phyloP scores from a whole-genome alignment of 2,888 invertebrate species.

The Flabesymbios commensalis region DNA sequence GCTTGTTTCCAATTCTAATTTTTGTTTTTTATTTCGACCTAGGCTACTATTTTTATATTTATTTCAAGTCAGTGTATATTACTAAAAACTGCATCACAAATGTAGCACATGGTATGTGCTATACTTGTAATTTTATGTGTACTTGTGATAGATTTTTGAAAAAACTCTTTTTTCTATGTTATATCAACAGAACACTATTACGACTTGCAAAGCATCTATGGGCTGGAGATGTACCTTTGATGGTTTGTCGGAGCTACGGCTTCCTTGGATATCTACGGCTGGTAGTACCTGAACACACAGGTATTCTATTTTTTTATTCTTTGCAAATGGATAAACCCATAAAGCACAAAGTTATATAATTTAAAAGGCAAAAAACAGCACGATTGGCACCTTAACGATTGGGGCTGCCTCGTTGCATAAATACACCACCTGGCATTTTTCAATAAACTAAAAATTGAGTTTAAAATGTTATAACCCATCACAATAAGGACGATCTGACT shows the following conservation, averaged over 20 bases:
- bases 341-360: too few relatives aligned
- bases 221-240: constrained; percentile 81
- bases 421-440: too few relatives aligned
- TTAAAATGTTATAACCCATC: too few relatives aligned
- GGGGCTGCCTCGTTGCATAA: too few relatives aligned
- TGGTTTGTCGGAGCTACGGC: constrained; percentile 87
- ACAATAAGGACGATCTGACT: too few relatives aligned
- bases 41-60: not conserved
- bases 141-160: not conserved
- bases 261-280: constrained; percentile 88
- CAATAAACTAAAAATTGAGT: too few relatives aligned
- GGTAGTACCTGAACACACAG: constrained; percentile 69
- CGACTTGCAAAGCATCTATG: constrained; percentile 79
- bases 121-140: not conserved
- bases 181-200: constrained; percentile 69
- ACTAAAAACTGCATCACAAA: too few relatives aligned
- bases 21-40: not conserved
- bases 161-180: not conserved
- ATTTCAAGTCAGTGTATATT: not conserved
- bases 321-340: too few relatives aligned
- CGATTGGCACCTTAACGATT: too few relatives aligned
- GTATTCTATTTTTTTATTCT: constrained; percentile 38
- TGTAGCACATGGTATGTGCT: not conserved
- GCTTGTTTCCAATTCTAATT: not conserved
- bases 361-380: too few relatives aligned